Evolutionary conservation across 2,113 vertebrate species (phyloP), one percentile per base, ranked within the genome.

Genomic region (Mesitornis unicolor): DNA sequence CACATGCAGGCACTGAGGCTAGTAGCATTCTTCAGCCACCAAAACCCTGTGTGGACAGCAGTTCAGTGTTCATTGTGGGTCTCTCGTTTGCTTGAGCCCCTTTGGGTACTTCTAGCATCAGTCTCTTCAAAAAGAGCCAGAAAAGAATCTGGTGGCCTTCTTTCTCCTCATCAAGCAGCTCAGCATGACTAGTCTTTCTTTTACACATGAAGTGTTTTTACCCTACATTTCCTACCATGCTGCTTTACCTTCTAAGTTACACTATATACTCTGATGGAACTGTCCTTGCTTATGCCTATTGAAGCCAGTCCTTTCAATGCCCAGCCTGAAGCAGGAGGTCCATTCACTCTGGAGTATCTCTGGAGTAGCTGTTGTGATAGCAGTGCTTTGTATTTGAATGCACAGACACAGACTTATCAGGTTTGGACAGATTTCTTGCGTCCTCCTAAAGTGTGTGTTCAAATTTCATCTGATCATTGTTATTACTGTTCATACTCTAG

Each of bases 31-130:
- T 70, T 82, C 50, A 75, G 22, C 16, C 16, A 11, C 50, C 1
- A 1, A 81, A 54, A 4, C 14, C 47, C 40, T 24, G 7, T 53
- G 40, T 6, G 11, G 45, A 26, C 4, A 22, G 7, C 0, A n/a
- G 0, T 68, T 77, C 59, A 64, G 21, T 24, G n/a, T n/a, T n/a
- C n/a, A 59, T 20, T 11, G 5, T 45, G 28, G 31, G 12, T 68
- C 6, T 3, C 4, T 13, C 18, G 8, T 87, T 51, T 35, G 3
- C 13, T 69, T 79, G 33, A 68, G 11, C 3, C 18, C 4, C 20
- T 86, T 53, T 21, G 21, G 10, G 11, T 48, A 8, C 3, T 78
- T 82, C 42, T 38, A 53, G 24, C 13, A 24, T 16, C 11, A 53
- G 7, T 28, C 14, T 65, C 13, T 45, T 43, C 15, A 45, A 43